phyloP scores from a whole-genome alignment of 2,888 invertebrate genomes.

The Cerceris ruficornis region DNA sequence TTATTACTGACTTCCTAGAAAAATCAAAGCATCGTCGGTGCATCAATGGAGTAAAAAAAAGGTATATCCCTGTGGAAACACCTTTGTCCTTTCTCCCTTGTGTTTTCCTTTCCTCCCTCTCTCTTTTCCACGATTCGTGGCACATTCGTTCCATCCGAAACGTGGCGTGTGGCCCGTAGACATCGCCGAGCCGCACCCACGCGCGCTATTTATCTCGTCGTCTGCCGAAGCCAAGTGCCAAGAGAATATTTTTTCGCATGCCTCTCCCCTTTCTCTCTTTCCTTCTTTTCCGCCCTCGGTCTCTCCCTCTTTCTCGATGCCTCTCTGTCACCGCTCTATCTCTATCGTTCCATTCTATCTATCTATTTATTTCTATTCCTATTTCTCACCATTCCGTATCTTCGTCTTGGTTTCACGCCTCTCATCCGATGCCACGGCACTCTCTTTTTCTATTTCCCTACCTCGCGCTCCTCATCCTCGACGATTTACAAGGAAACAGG shows the following conservation, averaged over 20 bases:
- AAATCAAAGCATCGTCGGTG: background rate
- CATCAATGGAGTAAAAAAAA: background rate
- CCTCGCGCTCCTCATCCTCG: slow-evolving; percentile 25
- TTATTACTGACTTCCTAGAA: background rate
- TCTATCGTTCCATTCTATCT: slow-evolving; percentile 8
- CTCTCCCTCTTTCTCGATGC: slow-evolving; percentile 5
- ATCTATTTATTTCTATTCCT: slow-evolving; percentile 48
- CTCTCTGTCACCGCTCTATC: slow-evolving; percentile 19
- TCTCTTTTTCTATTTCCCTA: slow-evolving; percentile 3
- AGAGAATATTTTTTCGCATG: slow-evolving; percentile 74
- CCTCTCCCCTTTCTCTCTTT: slow-evolving; percentile 31
- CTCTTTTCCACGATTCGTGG: slow-evolving; percentile 36
- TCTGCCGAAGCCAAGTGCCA: slow-evolving; percentile 77
- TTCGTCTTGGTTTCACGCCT: background rate
- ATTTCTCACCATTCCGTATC: slow-evolving; percentile 19
- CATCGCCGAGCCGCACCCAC: slow-evolving; percentile 78
- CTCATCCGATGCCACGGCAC: background rate
- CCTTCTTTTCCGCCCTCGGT: slow-evolving; percentile 8
- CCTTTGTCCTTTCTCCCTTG: slow-evolving; percentile 3
- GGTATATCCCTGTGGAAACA: slow-evolving; percentile 5
- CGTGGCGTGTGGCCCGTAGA: slow-evolving; percentile 73
- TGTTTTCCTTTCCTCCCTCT: slow-evolving; percentile 33
- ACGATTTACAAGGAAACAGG: slow-evolving; percentile 56
- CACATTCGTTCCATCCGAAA: slow-evolving; percentile 65
- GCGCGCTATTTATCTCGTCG: slow-evolving; percentile 76